phyloP scores from a whole-genome alignment of 2,888 invertebrate species.

The Falcaria lacertinaria region DNA sequence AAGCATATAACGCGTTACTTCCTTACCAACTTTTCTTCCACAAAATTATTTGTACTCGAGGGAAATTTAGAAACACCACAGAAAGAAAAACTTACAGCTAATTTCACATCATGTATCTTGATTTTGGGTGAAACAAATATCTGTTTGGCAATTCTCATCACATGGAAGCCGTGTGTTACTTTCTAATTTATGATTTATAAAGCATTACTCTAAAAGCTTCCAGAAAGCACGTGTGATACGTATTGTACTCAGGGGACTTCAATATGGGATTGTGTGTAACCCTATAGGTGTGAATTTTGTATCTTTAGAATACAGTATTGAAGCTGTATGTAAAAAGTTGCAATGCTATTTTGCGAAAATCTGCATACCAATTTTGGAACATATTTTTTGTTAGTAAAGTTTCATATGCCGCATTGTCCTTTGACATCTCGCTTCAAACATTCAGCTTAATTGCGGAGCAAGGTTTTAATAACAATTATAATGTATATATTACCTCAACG shows the following conservation, averaged over 20 bases:
- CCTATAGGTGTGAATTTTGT: not conserved
- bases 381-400: too few relatives aligned
- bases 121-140: conserved; percentile 12
- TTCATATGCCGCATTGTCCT: too few relatives aligned
- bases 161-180: conserved; percentile 48
- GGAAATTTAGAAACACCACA: conserved; percentile 1
- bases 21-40: not conserved
- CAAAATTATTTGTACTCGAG: not conserved
- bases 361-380: too few relatives aligned
- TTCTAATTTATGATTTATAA: conserved; percentile 63
- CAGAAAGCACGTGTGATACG: conserved; percentile 37
- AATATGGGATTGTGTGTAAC: conserved; percentile 32
- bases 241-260: conserved; percentile 40
- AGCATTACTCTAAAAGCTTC: conserved; percentile 60
- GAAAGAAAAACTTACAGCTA: not conserved
- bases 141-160: conserved; percentile 33
- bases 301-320: not conserved
- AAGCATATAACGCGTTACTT: too few relatives aligned
- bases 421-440: too few relatives aligned
- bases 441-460: too few relatives aligned
- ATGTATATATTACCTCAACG: too few relatives aligned
- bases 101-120: not conserved
- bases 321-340: too few relatives aligned
- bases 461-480: too few relatives aligned
- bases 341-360: too few relatives aligned